phyloP scores from a whole-genome alignment of 1,140 invertebrate species.

The Asobara japonica region DNA sequence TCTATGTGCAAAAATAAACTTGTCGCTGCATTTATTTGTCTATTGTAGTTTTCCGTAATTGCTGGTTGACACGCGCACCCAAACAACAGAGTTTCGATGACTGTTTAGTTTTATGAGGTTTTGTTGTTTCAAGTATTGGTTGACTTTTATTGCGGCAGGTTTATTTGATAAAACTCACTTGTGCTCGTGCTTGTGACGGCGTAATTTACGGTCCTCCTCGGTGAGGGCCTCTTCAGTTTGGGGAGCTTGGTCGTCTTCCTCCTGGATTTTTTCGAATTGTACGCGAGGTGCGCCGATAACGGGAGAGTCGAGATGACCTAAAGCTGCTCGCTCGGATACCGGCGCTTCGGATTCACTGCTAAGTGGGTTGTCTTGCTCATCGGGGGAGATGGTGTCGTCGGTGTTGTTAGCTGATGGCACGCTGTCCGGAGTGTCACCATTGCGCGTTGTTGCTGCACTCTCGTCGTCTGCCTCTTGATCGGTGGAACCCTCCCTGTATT shows the following conservation, averaged over 20 bases:
- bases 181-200: conserved; percentile 59
- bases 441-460: conserved; percentile 32
- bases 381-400: conserved; percentile 36
- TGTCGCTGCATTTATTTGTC: conserved; percentile 14
- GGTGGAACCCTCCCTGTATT: conserved; percentile 57
- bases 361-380: conserved; percentile 29
- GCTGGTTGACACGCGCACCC: neutral
- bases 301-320: conserved; percentile 51
- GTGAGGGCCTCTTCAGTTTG: conserved; percentile 35
- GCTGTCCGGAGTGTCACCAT: conserved; percentile 44
- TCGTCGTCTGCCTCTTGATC: conserved; percentile 46
- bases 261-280: conserved; percentile 63
- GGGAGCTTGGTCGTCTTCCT: conserved; percentile 48
- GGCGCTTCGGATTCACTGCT: conserved; percentile 62
- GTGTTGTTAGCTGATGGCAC: conserved; percentile 42
- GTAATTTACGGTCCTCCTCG: conserved; percentile 54
- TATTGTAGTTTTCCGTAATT: conserved; percentile 20
- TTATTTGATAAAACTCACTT: conserved; percentile 61
- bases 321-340: conserved; percentile 64
- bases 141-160: neutral
- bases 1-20: conserved; percentile 38
- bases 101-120: neutral
- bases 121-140: no score
- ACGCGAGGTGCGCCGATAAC: conserved; percentile 59
- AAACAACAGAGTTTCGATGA: neutral